Base-by-base conservation (phyloP, 2,888 invertebrate species). In the Epirrita christyi region DNA sequence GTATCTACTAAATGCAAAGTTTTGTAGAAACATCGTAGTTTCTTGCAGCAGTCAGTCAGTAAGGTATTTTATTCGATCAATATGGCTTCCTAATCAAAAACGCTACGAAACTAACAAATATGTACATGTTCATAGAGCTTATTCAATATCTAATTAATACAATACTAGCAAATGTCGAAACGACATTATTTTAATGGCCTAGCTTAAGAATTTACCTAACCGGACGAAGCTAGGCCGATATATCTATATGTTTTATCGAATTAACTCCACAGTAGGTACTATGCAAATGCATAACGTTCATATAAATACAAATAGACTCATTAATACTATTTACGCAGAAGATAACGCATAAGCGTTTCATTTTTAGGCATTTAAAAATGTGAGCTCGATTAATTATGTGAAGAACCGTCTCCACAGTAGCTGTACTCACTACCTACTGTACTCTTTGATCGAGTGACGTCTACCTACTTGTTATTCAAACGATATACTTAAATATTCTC, bases 261-360 rank as follows among this genome's bases (percentile, higher is more conserved):
- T n/a, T n/a, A n/a, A n/a, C n/a, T n/a, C n/a, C n/a, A n/a, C n/a
- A n/a, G n/a, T n/a, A n/a, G n/a, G n/a, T n/a, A n/a, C n/a, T n/a
- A n/a, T n/a, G n/a, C n/a, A n/a, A n/a, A n/a, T n/a, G n/a, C n/a
- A n/a, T n/a, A n/a, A n/a, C n/a, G n/a, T n/a, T n/a, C n/a, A 45
- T 50, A 45, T 54, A 45, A 47, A 64, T 64, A 59, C 42, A 14
- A 59, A 59, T 61, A 55, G 56, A 59, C 55, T 61, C 51, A 46
- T 47, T 49, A 52, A 42, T 47, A 29, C 13, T 28, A 37, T 43
- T 48, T 48, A 8, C 9, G n/a, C n/a, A n/a, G n/a, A n/a, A n/a
- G 2, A 41, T 15, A 34, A 43, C 46, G 13, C 27, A 43, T 7
- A 55, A 36, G 42, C 28, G 14, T 15, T 47, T 37, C 9, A 48